These are phyloP conservation scores for Sturnus vulgaris DNA, from an alignment of 2,113 vertebrate species.

Conservation along the genomic window DNA sequence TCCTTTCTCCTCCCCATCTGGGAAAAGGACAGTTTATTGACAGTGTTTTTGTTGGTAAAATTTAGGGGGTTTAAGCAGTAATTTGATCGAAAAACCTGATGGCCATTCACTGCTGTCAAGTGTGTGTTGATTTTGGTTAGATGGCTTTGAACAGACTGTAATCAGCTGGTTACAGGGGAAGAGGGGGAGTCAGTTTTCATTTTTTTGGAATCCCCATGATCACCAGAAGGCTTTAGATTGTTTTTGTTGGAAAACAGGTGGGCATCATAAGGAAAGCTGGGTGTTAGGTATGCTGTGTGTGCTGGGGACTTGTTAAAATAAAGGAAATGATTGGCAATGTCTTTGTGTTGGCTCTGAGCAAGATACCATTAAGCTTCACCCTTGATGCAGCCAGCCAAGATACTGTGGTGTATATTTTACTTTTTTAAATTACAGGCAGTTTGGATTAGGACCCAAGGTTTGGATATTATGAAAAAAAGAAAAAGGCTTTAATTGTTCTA, in stretches of 20 bases:
- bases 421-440: background rate
- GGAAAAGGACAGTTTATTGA: background rate
- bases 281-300: background rate
- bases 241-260: background rate
- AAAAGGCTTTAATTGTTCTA: background rate
- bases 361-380: background rate
- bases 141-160: background rate
- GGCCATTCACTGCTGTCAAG: background rate
- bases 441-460: background rate
- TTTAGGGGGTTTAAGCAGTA: background rate
- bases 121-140: background rate
- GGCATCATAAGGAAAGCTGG: background rate
- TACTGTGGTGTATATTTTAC: constrained; percentile 5
- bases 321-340: background rate
- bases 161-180: background rate
- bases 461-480: background rate
- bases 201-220: background rate
- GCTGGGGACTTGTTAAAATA: background rate
- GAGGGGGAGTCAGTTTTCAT: background rate
- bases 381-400: constrained; percentile 4
- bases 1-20: background rate
- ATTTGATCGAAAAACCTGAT: background rate
- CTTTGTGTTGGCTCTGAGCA: background rate
- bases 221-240: background rate
- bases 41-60: background rate